Base-by-base conservation (phyloP, 1,140 invertebrate genomes). In the Venustaconcha ellipsiformis region DNA sequence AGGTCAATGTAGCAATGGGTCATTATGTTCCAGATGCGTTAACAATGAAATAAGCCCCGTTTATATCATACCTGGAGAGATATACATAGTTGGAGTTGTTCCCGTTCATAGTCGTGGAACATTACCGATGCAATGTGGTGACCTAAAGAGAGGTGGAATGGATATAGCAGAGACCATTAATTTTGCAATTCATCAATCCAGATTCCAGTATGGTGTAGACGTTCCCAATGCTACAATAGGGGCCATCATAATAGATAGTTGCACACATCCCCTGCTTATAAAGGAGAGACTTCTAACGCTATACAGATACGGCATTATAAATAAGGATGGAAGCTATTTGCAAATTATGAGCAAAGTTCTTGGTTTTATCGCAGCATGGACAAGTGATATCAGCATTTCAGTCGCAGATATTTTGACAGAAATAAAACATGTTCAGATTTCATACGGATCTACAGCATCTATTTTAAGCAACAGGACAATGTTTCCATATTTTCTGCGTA, bases 401-500 rank as follows among this genome's bases (percentile, higher is more conserved):
- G 66, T 70, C 1, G 68, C 80, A 3, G 15, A 65, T 4, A 68
- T 80, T 15, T 59, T 80, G 3, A 74, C 72, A n/a, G 57, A 70
- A n/a, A 57, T 80, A 3, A 56, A 69, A n/a, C 26, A 66, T 58
- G 66, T 71, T 12, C 78, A 79, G 65, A 67, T 82, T 15, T 67
- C 67, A 13, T 82, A 80, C 72, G 78, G 64, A 4, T 74, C 78
- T 13, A 82, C 80, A 20, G 76, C 71, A 20, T 66, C 75, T 2
- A 37, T 69, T 30, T 62, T 82, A 8, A 82, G 80, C 64, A 65
- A 82, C 30, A 67, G 78, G 58, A 20, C 56, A 1, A 23, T 23
- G 20, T 73, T 75, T 70, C 78, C 78, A 26, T 82, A 80, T 62
- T 82, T 82, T 64, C 60, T 80, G 57, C 64, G 80, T 13, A 63